phyloP scores from a whole-genome alignment of 2,888 invertebrate species.

The Drosophila seclusa region DNA sequence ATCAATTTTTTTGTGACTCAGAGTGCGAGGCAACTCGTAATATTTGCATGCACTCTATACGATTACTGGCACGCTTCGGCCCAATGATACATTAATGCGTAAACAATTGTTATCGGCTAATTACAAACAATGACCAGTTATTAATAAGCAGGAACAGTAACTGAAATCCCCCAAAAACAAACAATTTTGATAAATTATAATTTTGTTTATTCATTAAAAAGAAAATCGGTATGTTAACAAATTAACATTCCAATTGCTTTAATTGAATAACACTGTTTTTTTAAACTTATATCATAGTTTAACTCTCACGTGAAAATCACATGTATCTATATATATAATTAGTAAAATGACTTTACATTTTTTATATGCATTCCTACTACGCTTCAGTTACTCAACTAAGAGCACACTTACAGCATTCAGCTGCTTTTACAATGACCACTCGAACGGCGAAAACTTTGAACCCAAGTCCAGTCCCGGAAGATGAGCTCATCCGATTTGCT shows the following conservation, averaged over 20 bases:
- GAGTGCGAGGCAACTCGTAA: conserved; percentile 14
- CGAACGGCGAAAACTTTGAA: conserved; percentile 24
- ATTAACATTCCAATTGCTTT: background rate
- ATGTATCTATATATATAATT: conserved; percentile 1
- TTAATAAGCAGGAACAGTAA: conserved; percentile 33
- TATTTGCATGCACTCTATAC: conserved; percentile 36
- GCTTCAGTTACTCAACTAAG: conserved; percentile 17
- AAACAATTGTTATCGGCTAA: conserved; percentile 45
- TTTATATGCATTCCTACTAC: background rate
- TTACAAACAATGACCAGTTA: conserved; percentile 42
- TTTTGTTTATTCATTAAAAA: background rate
- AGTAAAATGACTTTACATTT: conserved; percentile 23
- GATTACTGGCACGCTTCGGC: conserved; percentile 34
- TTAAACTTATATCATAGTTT: background rate
- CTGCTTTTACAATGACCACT: conserved; percentile 54
- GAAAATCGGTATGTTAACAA: background rate
- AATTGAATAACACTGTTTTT: background rate
- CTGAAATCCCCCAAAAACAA: background rate
- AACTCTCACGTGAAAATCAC: conserved; percentile 4
- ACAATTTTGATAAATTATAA: background rate
- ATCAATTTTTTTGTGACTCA: conserved; percentile 40
- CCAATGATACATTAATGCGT: conserved; percentile 25
- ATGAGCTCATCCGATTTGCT: conserved; percentile 63
- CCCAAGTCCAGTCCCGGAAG: conserved; percentile 4
- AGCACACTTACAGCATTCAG: conserved; percentile 45